Conservation (phyloP, 2,113 vertebrate genomes). For the Pituophis catenifer region DNA sequence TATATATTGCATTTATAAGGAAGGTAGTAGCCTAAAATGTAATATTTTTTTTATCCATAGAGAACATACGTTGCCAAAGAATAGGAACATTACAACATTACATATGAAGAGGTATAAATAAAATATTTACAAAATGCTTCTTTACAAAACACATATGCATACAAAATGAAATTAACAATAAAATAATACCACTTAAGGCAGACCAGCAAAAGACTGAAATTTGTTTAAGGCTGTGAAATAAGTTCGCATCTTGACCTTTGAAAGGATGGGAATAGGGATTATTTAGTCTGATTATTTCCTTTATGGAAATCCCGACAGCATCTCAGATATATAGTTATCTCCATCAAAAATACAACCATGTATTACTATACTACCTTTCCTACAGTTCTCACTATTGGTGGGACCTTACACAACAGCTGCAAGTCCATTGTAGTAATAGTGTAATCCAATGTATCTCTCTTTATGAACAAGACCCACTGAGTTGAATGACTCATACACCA, state of each 20-base stretch:
- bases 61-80: slow-evolving; percentile 63
- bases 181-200: slow-evolving; percentile 78
- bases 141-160: slow-evolving; percentile 76
- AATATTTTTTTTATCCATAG: slow-evolving; percentile 65
- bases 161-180: slow-evolving; percentile 71
- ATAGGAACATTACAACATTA: slow-evolving; percentile 70
- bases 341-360: not conserved
- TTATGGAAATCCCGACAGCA: not conserved
- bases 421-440: slow-evolving; percentile 38
- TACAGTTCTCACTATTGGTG: slow-evolving; percentile 52
- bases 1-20: slow-evolving; percentile 70
- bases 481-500: not conserved
- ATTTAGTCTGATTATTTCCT: not conserved
- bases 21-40: slow-evolving; percentile 69
- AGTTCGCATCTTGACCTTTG: slow-evolving; percentile 73
- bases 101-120: slow-evolving; percentile 72
- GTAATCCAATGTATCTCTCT: not conserved
- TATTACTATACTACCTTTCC: not conserved
- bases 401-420: slow-evolving; percentile 30
- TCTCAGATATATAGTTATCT: not conserved
- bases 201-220: slow-evolving; percentile 76
- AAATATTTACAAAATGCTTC: slow-evolving; percentile 75
- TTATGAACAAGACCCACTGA: not conserved
- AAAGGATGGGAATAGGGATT: not conserved
- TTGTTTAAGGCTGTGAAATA: slow-evolving; percentile 79